Conservation (phyloP, 2,888 invertebrate genomes). For the Drosophila koepferae region DNA sequence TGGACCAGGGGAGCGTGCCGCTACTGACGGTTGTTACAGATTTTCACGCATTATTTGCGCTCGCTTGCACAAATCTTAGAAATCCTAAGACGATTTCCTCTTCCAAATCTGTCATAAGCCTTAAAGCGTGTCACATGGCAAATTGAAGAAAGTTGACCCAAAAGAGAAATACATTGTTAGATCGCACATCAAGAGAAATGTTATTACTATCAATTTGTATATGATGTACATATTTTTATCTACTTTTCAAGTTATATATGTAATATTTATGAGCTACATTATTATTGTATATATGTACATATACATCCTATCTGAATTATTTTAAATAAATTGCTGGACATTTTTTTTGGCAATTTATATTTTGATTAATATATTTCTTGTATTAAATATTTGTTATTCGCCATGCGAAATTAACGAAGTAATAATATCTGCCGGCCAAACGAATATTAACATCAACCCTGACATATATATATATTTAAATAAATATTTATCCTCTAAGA, state of each 20-base stretch:
- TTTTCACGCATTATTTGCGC: slow-evolving; percentile 56
- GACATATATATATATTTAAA: not conserved
- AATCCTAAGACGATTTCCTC: slow-evolving; percentile 67
- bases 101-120: slow-evolving; percentile 83
- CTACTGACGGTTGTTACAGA: slow-evolving; percentile 58
- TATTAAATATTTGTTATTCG: too few species aligned
- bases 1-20: slow-evolving; percentile 53
- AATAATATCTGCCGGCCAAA: too few species aligned
- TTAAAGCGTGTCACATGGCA: slow-evolving; percentile 84
- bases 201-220: not conserved
- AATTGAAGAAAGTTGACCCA: slow-evolving; percentile 75
- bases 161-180: not conserved
- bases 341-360: too few species aligned
- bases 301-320: too few species aligned
- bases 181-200: too few species aligned
- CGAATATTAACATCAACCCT: too few species aligned
- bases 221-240: not conserved
- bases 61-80: slow-evolving; percentile 60
- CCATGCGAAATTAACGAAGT: too few species aligned
- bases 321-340: too few species aligned
- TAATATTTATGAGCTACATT: not conserved
- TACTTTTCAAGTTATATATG: not conserved
- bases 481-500: too few species aligned
- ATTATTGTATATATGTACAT: too few species aligned
- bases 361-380: too few species aligned